Evolutionary conservation across 2,797 vertebrate species (phyloP).

Genomic region (Poeciliopsis paucimaculata): DNA sequence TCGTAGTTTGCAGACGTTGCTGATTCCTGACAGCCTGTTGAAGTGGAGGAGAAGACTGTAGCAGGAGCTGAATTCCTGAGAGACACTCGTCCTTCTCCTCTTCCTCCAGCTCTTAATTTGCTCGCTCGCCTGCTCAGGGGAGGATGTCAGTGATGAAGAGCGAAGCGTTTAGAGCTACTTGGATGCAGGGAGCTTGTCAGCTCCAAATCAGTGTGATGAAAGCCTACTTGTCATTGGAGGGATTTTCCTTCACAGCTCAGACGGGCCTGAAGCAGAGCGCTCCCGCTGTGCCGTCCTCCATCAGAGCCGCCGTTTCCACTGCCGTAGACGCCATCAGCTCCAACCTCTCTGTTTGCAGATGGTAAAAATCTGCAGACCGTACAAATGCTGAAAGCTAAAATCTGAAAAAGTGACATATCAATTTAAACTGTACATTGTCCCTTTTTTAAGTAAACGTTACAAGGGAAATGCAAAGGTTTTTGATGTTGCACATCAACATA

Average conservation of each 20-base stretch:
- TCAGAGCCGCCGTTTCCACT: conserved; percentile 45
- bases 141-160: conserved; percentile 63
- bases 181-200: conserved; percentile 54
- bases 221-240: conserved; percentile 51
- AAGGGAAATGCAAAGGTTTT: not conserved
- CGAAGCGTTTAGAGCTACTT: conserved; percentile 42
- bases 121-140: conserved; percentile 41
- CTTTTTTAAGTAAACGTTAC: not conserved
- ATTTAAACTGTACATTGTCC: not conserved
- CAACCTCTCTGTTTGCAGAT: not conserved
- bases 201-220: conserved; percentile 55
- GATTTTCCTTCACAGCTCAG: conserved; percentile 67
- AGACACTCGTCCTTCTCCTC: conserved; percentile 29
- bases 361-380: not conserved
- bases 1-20: conserved; percentile 41
- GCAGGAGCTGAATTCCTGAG: conserved; percentile 51
- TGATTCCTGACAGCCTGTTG: conserved; percentile 36
- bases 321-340: conserved; percentile 4
- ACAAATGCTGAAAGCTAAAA: not conserved
- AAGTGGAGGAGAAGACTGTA: conserved; percentile 29
- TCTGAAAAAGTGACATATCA: not conserved
- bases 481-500: not conserved
- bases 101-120: conserved; percentile 32
- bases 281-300: conserved; percentile 54
- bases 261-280: conserved; percentile 40